These are phyloP conservation scores for Parauchenoglanis punctatus DNA, from an alignment of 2,797 vertebrate genomes.

Conservation along the genomic window DNA sequence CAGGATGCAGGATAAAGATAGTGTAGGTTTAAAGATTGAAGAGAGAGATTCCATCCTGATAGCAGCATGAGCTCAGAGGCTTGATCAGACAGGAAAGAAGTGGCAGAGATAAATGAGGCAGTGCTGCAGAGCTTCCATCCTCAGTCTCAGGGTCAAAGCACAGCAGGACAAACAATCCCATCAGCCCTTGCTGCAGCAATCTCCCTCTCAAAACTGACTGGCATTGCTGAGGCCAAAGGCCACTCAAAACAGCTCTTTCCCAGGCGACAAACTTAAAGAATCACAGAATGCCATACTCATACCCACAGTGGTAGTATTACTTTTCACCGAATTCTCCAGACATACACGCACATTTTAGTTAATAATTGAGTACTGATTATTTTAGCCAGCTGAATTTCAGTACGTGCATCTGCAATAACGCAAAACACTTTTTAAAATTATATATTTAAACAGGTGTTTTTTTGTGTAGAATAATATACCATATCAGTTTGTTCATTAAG, in stretches of 20 bases:
- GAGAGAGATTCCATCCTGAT: slow-evolving; percentile 53
- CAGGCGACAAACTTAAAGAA: slow-evolving; percentile 8
- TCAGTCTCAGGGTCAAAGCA: slow-evolving; percentile 55
- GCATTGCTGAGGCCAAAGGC: slow-evolving; percentile 36
- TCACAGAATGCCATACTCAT: background rate
- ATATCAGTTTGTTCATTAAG: background rate
- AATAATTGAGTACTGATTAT: background rate
- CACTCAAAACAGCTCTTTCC: slow-evolving; percentile 31
- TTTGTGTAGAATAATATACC: background rate
- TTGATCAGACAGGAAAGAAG: slow-evolving; percentile 34
- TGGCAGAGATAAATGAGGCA: slow-evolving; percentile 61
- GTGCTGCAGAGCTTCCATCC: slow-evolving; percentile 47
- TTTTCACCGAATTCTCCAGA: background rate
- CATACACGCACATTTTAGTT: background rate
- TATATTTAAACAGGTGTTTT: background rate
- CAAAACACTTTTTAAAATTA: background rate
- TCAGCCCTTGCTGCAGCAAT: slow-evolving; percentile 53
- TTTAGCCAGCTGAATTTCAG: background rate
- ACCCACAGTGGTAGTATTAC: background rate
- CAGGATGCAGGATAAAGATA: slow-evolving; percentile 1
- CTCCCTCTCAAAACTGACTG: slow-evolving; percentile 41
- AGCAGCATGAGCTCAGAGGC: slow-evolving; percentile 45
- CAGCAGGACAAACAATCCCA: slow-evolving; percentile 57
- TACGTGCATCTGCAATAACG: background rate
- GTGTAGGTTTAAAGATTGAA: slow-evolving; percentile 29